Evolutionary conservation across 1,140 invertebrate species (phyloP), one percentile per base, ranked within the genome.

Genomic region (Sitobion miscanthi): DNA sequence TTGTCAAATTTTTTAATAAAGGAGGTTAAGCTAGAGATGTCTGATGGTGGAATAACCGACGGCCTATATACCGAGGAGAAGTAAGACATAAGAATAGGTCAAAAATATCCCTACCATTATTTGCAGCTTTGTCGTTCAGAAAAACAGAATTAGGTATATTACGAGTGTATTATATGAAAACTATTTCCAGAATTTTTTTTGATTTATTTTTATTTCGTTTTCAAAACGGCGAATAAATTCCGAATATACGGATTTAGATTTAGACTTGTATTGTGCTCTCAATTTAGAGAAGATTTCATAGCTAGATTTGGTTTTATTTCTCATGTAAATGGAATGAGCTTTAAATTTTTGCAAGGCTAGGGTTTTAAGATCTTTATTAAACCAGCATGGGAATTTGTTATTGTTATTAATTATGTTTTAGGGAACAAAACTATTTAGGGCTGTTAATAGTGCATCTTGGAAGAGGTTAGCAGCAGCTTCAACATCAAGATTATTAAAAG

Each of bases 131-230:
- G 6, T 88, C 47, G 6, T 52, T 88, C 0, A 88, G 30, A 1
- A 20, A 88, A 88, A 88, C 86, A 49, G 45, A 88, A 52, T 35
- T 88, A 35, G 30, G 47, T 88, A 21, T 88, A 88, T 49, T 30
- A 52, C 49, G 45, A 54, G 47, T 9, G 49, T 88, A 88, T 88
- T 88, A 88, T 88, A 54, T 21, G 47, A 88, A 88, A 88, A n/a
- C 86, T 47, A 88, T 52, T 88, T 88, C 47, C 47, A 88, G 6
- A 88, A 88, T 85, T 85, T 45, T 45, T 85, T 85, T 45, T 25
- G 83, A 45, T 85, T 85, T 85, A 85, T 85, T 85, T 85, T 85
- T 6, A 85, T 45, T 85, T 85, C 21, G 21, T 85, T 85, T 85
- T 85, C 17, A 82, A 35, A 82, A 35, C 77, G 47, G 38, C 3